These are phyloP conservation scores for Eristalis intricaria DNA, from an alignment of 2,888 invertebrate species.

Conservation along the genomic window DNA sequence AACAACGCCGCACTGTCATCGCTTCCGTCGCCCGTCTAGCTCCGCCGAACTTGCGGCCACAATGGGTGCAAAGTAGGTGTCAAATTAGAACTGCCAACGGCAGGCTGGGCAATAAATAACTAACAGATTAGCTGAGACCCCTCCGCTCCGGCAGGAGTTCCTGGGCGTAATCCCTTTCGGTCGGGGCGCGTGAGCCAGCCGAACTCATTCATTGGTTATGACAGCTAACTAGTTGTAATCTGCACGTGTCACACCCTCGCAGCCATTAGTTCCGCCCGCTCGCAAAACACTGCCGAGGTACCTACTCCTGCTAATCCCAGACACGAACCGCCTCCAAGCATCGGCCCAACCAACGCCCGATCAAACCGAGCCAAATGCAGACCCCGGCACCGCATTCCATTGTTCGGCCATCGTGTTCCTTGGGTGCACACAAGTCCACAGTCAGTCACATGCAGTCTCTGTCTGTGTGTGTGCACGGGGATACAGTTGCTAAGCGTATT, in stretches of 20 bases:
- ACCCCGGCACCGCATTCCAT: slow-evolving; percentile 10
- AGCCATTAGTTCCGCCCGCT: slow-evolving; percentile 17
- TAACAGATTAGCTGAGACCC: slow-evolving; percentile 33
- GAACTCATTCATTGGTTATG: background rate
- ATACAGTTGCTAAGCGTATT: slow-evolving; percentile 47
- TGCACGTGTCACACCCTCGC: slow-evolving; percentile 44
- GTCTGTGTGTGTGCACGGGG: background rate
- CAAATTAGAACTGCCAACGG: slow-evolving; percentile 39
- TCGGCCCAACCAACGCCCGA: slow-evolving; percentile 43
- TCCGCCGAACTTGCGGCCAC: background rate
- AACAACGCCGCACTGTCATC: background rate
- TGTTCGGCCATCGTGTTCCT: slow-evolving; percentile 9
- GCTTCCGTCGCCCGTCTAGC: background rate
- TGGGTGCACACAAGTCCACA: background rate
- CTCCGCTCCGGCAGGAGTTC: background rate
- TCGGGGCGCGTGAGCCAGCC: background rate
- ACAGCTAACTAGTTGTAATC: slow-evolving; percentile 31
- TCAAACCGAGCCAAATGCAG: slow-evolving; percentile 14
- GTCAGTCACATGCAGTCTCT: background rate
- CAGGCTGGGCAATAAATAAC: slow-evolving; percentile 41
- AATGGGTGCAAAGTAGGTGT: slow-evolving; percentile 54
- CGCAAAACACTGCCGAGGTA: too few species aligned
- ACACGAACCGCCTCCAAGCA: slow-evolving; percentile 59
- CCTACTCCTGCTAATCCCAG: slow-evolving; percentile 38
- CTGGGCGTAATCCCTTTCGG: background rate